Conservation (phyloP, 1,140 invertebrate species). For the Cherax quadricarinatus region DNA sequence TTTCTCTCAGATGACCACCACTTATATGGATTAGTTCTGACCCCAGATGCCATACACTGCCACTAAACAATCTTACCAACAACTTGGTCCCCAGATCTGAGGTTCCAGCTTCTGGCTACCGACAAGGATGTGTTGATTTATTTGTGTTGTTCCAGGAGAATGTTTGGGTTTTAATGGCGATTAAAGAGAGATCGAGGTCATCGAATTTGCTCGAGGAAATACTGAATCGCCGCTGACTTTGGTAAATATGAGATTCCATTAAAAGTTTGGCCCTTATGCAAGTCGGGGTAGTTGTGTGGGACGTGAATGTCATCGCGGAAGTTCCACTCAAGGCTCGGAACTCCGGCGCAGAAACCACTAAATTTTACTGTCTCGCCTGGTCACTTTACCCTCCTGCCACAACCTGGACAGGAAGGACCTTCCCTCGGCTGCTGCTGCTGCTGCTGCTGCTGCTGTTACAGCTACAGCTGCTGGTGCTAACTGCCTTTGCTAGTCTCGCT, state of each 20-base stretch:
- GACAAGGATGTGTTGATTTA: too few species aligned
- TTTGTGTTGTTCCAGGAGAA: too few species aligned
- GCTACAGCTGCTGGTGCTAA: neutral
- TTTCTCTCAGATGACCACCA: slow-evolving; percentile 62
- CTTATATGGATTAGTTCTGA: slow-evolving; percentile 68
- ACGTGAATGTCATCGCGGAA: neutral
- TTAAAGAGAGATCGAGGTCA: too few species aligned
- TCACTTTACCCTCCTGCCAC: slow-evolving; percentile 7
- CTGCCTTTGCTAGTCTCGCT: too few species aligned
- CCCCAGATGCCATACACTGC: slow-evolving; percentile 52
- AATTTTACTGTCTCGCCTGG: slow-evolving; percentile 16
- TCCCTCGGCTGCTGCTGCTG: neutral
- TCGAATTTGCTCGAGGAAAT: too few species aligned
- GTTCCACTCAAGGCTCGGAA: neutral
- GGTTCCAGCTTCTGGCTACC: neutral
- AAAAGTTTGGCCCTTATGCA: slow-evolving; percentile 66
- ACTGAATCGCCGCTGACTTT: neutral
- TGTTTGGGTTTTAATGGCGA: too few species aligned
- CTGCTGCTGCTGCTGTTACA: neutral
- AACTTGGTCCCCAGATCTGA: neutral
- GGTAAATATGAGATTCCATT: slow-evolving; percentile 45
- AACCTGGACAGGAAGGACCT: neutral
- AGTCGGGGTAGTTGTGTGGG: slow-evolving; percentile 34
- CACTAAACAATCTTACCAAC: neutral
- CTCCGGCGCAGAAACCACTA: slow-evolving; percentile 24